phyloP scores from a whole-genome alignment of 2,888 invertebrate species.

The Synanthedon andrenaeformis region DNA sequence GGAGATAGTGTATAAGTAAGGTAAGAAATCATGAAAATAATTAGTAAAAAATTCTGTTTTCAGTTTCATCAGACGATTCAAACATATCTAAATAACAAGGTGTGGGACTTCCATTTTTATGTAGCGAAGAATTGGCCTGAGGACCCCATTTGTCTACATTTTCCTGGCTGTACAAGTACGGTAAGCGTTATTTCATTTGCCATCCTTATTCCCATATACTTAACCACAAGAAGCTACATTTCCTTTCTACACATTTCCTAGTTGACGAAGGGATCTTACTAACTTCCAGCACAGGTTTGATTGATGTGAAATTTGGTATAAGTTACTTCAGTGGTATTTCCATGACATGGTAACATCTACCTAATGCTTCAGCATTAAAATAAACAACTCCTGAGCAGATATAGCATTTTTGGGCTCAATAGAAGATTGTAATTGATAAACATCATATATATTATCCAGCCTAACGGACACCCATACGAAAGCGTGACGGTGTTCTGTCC shows the following conservation, averaged over 20 bases:
- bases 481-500: conserved; percentile 90
- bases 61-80: conserved; percentile 92
- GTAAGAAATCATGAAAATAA: no score
- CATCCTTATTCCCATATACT: neutral
- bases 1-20: no score
- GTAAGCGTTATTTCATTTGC: conserved; percentile 58
- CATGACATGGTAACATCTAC: no score
- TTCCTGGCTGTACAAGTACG: conserved; percentile 89
- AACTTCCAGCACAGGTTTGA: no score
- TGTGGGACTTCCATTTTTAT: conserved; percentile 93
- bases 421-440: no score
- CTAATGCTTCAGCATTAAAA: no score
- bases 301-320: no score
- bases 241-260: no score
- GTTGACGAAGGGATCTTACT: no score
- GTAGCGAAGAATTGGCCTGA: conserved; percentile 90
- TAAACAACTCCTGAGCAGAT: no score
- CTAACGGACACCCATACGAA: conserved; percentile 83
- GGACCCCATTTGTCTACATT: conserved; percentile 85
- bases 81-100: conserved; percentile 88
- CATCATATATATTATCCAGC: conserved; percentile 63
- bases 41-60: conserved; percentile 21
- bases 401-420: no score
- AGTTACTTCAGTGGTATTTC: no score
- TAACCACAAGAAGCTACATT: neutral